Evolutionary conservation across 1,140 invertebrate species (phyloP).

Genomic region (Zaprionus africanus): DNA sequence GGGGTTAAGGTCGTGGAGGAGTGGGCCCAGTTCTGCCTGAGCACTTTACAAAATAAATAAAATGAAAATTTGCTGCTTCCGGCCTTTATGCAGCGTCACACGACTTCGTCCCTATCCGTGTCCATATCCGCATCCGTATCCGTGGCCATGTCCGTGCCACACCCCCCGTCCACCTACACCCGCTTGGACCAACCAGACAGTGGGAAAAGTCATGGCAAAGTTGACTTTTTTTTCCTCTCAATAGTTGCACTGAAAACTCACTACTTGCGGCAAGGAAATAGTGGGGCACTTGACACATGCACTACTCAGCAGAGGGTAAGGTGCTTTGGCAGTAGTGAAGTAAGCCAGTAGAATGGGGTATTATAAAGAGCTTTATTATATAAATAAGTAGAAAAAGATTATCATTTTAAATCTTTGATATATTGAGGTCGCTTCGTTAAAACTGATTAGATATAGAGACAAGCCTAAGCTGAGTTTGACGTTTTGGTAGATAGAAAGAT

Average conservation of each 20-base stretch:
- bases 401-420: neutral
- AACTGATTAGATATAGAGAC: too few species aligned
- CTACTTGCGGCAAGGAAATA: neutral
- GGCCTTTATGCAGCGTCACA: constrained; percentile 56
- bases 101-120: constrained; percentile 35
- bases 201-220: neutral
- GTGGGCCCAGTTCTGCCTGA: constrained; percentile 28
- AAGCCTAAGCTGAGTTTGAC: too few species aligned
- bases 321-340: neutral
- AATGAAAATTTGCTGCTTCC: constrained; percentile 81
- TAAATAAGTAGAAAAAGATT: too few species aligned
- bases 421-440: too few species aligned
- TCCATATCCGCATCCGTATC: constrained; percentile 66
- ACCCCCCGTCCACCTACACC: neutral
- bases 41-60: constrained; percentile 81
- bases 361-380: too few species aligned
- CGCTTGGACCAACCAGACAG: neutral
- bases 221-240: neutral
- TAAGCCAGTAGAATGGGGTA: too few species aligned
- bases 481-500: too few species aligned
- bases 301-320: neutral
- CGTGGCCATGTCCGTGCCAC: constrained; percentile 63
- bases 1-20: neutral
- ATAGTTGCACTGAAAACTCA: constrained; percentile 5
- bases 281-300: neutral